phyloP scores from a whole-genome alignment of 2,888 invertebrate species.

The Epistrophe grossulariae region DNA sequence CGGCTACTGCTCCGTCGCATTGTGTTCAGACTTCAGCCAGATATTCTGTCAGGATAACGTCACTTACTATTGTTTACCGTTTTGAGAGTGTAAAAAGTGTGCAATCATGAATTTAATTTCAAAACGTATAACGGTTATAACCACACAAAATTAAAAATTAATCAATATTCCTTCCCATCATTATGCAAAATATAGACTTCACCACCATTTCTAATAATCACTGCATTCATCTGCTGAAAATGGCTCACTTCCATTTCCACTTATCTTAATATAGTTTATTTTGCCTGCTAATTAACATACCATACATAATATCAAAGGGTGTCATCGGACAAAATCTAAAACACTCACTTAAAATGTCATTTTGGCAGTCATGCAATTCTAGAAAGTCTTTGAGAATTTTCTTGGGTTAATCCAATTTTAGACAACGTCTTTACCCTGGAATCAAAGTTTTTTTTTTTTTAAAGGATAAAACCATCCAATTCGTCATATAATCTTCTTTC shows the following conservation, averaged over 20 bases:
- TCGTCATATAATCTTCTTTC: conserved; percentile 28
- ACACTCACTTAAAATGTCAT: conserved; percentile 61
- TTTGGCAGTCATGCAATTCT: conserved; percentile 50
- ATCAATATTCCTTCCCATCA: conserved; percentile 42
- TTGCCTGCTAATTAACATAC: conserved; percentile 68
- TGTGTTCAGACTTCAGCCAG: no score
- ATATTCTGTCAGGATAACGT: no score
- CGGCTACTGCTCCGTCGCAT: no score
- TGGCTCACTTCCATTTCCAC: conserved; percentile 21
- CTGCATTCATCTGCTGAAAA: conserved; percentile 5
- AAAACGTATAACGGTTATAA: no score
- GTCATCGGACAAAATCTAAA: conserved; percentile 48
- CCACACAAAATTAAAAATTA: neutral
- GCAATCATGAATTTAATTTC: no score
- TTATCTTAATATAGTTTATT: conserved; percentile 10
- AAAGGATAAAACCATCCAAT: conserved; percentile 20
- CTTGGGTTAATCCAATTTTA: conserved; percentile 51
- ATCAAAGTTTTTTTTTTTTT: conserved; percentile 17
- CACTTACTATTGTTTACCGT: no score
- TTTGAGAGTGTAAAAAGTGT: no score
- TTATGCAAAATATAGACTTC: conserved; percentile 41
- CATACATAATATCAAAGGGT: conserved; percentile 65
- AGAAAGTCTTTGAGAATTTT: conserved; percentile 46
- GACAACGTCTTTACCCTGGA: conserved; percentile 42
- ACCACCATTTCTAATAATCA: conserved; percentile 8